Evolutionary conservation across 2,888 invertebrate genomes (phyloP).

Genomic region (Cosmia pyralina): DNA sequence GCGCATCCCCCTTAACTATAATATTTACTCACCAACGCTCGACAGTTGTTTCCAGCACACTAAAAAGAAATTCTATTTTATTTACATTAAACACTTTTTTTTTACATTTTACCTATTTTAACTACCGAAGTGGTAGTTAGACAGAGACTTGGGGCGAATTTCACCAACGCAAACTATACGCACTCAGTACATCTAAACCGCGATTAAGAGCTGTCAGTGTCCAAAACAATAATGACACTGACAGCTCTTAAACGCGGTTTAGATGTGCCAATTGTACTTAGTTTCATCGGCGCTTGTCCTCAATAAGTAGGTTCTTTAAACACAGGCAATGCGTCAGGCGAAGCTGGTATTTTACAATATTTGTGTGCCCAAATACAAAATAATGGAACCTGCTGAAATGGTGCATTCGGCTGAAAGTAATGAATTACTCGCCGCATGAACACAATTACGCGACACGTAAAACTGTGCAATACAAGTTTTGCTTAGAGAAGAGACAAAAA

Average conservation of each 20-base stretch:
- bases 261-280: no score
- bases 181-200: no score
- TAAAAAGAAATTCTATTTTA: neutral
- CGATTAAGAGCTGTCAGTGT: no score
- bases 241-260: no score
- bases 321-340: neutral
- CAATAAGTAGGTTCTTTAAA: no score
- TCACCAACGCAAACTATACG: no score
- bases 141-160: no score
- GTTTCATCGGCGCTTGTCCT: no score
- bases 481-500: neutral
- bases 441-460: no score
- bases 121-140: neutral
- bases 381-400: neutral
- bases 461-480: neutral
- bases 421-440: conserved; percentile 1
- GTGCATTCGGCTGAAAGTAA: neutral
- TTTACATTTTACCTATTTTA: neutral
- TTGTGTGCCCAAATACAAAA: neutral
- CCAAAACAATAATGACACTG: no score
- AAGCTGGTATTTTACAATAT: neutral
- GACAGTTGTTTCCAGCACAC: neutral
- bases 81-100: neutral
- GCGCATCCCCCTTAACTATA: no score
- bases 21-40: neutral